A percentile compares a stretch with the other conserved stretches of the same genome.
Conservation (phyloP, 2,113 vertebrate genomes). For the Pangasianodon hypophthalmus region DNA sequence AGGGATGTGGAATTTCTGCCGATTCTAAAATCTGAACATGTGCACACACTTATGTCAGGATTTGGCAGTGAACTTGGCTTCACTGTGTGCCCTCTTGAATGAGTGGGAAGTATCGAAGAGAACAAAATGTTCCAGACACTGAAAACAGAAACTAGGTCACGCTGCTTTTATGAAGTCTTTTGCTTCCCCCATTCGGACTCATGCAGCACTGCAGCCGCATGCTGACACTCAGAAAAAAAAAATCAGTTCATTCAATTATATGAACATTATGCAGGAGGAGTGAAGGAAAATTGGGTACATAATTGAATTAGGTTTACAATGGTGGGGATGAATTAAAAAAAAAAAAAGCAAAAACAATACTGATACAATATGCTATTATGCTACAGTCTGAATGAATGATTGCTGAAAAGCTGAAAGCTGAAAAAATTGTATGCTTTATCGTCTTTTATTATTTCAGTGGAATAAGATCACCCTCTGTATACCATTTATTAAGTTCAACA, state of each 20-base stretch:
- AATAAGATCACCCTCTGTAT: background rate
- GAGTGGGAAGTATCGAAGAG: conserved; percentile 62
- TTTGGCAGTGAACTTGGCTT: conserved; percentile 34
- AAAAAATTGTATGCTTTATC: background rate
- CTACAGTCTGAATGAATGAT: background rate
- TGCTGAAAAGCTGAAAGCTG: background rate
- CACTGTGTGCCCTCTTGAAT: conserved; percentile 61
- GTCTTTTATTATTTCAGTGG: background rate
- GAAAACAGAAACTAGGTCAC: conserved; percentile 73
- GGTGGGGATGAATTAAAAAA: background rate
- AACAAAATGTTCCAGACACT: conserved; percentile 75
- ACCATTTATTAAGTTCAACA: background rate
- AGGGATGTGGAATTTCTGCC: background rate
- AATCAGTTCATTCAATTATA: conserved; percentile 12
- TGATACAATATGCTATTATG: background rate
- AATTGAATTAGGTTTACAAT: conserved; percentile 27
- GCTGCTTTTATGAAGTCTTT: conserved; percentile 57
- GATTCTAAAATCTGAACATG: background rate
- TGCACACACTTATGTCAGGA: conserved; percentile 26
- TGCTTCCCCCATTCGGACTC: conserved; percentile 70
- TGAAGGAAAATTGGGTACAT: background rate
- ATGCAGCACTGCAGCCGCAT: conserved; percentile 48
- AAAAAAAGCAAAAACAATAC: background rate
- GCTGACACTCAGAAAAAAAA: background rate
- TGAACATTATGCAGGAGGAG: background rate